These are phyloP conservation scores for Hydractinia echinata DNA, from an alignment of 30 jellyfish, hydroid and myxozoan species.

Conservation along the genomic window DNA sequence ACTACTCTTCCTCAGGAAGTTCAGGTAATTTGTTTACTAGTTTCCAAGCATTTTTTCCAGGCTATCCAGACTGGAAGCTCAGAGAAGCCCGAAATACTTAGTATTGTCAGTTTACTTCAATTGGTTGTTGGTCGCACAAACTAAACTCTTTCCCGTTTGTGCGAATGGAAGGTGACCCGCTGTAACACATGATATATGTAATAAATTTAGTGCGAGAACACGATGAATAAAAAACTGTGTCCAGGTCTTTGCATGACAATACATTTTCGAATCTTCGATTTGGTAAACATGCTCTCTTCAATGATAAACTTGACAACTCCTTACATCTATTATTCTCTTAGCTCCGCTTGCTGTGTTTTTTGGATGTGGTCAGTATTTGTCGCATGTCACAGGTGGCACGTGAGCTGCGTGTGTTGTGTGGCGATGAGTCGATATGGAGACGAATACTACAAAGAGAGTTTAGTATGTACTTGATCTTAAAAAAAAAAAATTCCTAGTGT, in stretches of 20 bases:
- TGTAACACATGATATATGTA: no score
- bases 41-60: neutral
- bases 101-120: no score
- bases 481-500: neutral
- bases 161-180: no score
- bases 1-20: neutral
- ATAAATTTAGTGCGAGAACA: no score
- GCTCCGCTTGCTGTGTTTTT: neutral
- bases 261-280: no score
- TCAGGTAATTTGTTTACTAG: slow-evolving; percentile 1
- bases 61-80: neutral
- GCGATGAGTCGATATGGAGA: slow-evolving; percentile 5
- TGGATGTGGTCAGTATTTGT: neutral
- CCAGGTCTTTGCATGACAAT: no score
- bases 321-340: neutral
- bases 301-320: no score
- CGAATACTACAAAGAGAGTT: neutral
- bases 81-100: no score
- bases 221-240: no score
- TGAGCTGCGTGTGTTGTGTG: neutral
- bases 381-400: slow-evolving; percentile 2
- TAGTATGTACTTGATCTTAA: neutral
- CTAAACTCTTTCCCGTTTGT: no score
- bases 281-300: no score
- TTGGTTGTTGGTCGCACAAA: no score